A percentile compares a stretch with the other conserved stretches of the same genome.
These are phyloP conservation scores for Piprites chloris DNA, from an alignment of 2,113 vertebrate species.

Conservation along the genomic window DNA sequence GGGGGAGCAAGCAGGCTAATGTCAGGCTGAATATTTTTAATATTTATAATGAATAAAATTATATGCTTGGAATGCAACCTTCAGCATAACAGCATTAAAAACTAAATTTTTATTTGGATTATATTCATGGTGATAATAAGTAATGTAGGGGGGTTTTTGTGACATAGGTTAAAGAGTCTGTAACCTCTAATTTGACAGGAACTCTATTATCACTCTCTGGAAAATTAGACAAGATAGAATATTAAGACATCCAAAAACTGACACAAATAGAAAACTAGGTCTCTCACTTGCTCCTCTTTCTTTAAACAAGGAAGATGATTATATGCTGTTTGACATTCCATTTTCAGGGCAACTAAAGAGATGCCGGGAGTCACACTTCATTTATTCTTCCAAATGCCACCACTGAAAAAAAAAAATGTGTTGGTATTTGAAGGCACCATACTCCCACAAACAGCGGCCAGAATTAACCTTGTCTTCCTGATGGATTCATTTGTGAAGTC, in stretches of 20 bases:
- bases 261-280: slow-evolving; percentile 73
- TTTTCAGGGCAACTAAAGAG: slow-evolving; percentile 69
- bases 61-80: slow-evolving; percentile 63
- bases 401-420: slow-evolving; percentile 36
- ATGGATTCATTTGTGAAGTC: slow-evolving; percentile 45
- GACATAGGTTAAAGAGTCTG: slow-evolving; percentile 73
- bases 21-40: slow-evolving; percentile 58
- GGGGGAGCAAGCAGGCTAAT: background rate
- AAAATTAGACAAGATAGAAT: slow-evolving; percentile 75
- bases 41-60: slow-evolving; percentile 74
- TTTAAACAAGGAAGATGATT: slow-evolving; percentile 69
- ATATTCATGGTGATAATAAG: slow-evolving; percentile 67
- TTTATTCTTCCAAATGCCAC: slow-evolving; percentile 62
- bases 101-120: slow-evolving; percentile 70
- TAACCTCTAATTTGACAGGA: slow-evolving; percentile 74
- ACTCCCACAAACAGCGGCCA: slow-evolving; percentile 55
- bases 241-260: slow-evolving; percentile 76
- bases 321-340: slow-evolving; percentile 71
- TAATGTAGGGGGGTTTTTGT: background rate
- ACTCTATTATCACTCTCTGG: slow-evolving; percentile 72
- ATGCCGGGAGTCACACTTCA: slow-evolving; percentile 65
- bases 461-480: slow-evolving; percentile 64
- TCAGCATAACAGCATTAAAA: slow-evolving; percentile 59
- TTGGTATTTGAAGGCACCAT: slow-evolving; percentile 52
- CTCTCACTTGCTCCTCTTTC: slow-evolving; percentile 59